Percentiles rank a stretch among this genome's conserved stretches.
phyloP scores from a whole-genome alignment of 1,140 invertebrate genomes.

The Stratiolaelaps scimitus region DNA sequence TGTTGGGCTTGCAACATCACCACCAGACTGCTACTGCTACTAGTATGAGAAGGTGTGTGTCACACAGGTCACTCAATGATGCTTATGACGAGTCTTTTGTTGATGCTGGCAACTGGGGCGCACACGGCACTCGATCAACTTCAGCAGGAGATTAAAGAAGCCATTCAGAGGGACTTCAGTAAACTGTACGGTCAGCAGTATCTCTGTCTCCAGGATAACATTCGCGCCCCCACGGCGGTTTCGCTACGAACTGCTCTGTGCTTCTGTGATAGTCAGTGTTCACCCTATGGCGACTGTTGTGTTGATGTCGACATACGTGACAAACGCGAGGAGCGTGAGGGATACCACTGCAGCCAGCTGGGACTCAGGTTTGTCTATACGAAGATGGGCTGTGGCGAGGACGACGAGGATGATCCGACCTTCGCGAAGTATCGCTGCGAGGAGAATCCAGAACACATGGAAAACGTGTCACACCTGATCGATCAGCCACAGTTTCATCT shows the following conservation, averaged over 20 bases:
- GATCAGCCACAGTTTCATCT: slow-evolving; percentile 16
- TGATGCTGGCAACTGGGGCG: too few species aligned
- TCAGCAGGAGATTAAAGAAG: slow-evolving; percentile 15
- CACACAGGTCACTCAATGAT: too few species aligned
- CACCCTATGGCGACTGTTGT: slow-evolving; percentile 20
- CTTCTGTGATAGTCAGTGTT: slow-evolving; percentile 23
- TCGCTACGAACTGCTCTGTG: slow-evolving; percentile 11
- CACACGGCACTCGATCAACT: background rate
- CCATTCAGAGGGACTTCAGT: slow-evolving; percentile 9
- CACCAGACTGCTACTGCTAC: too few species aligned
- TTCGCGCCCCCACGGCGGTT: slow-evolving; percentile 3
- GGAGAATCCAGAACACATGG: background rate
- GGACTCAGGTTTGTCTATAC: slow-evolving; percentile 12
- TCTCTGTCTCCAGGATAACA: background rate
- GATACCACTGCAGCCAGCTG: slow-evolving; percentile 20
- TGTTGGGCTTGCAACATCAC: too few species aligned
- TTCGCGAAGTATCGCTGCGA: slow-evolving; percentile 14
- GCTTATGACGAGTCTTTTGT: too few species aligned
- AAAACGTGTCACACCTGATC: slow-evolving; percentile 4
- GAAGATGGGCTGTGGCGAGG: slow-evolving; percentile 22
- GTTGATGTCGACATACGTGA: slow-evolving; percentile 15
- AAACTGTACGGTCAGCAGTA: slow-evolving; percentile 20
- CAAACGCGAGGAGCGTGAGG: slow-evolving; percentile 11
- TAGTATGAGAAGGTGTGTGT: too few species aligned
- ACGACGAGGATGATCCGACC: slow-evolving; percentile 17